phyloP scores from a whole-genome alignment of 2,113 vertebrate genomes.

The Serinus canaria region DNA sequence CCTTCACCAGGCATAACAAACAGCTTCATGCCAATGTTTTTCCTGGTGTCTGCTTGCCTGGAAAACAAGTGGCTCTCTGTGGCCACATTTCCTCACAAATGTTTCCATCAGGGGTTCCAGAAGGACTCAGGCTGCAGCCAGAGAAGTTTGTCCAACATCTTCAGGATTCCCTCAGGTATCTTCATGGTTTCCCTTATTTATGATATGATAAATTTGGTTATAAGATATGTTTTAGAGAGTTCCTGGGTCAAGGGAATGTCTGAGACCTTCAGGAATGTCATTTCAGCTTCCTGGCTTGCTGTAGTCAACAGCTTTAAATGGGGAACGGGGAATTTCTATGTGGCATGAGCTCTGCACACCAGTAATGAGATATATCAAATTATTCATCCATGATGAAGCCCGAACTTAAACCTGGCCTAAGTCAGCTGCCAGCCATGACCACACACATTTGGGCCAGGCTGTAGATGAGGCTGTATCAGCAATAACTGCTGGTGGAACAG shows the following conservation, averaged over 20 bases:
- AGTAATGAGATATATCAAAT: background rate
- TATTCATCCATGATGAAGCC: background rate
- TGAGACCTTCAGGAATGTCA: background rate
- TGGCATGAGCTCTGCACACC: fast-evolving
- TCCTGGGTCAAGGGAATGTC: background rate
- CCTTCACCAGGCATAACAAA: background rate
- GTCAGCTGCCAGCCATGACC: background rate
- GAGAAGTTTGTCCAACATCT: background rate
- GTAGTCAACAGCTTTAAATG: background rate
- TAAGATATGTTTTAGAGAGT: background rate
- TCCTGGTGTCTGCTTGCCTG: background rate
- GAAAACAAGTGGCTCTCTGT: background rate
- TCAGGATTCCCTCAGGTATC: background rate
- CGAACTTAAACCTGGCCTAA: background rate
- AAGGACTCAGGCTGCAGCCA: background rate
- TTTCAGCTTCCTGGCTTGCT: background rate
- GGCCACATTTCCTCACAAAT: background rate
- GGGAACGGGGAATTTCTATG: background rate
- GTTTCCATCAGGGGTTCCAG: background rate
- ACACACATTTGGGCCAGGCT: background rate
- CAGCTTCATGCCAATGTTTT: background rate
- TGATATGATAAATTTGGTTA: background rate
- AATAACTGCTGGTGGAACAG: background rate
- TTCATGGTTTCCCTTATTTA: background rate
- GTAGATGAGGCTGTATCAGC: background rate